Percentiles rank a stretch among this genome's conserved stretches.
Evolutionary conservation across 2,113 vertebrate species (phyloP).

Genomic region (Chloroceryle aenea): DNA sequence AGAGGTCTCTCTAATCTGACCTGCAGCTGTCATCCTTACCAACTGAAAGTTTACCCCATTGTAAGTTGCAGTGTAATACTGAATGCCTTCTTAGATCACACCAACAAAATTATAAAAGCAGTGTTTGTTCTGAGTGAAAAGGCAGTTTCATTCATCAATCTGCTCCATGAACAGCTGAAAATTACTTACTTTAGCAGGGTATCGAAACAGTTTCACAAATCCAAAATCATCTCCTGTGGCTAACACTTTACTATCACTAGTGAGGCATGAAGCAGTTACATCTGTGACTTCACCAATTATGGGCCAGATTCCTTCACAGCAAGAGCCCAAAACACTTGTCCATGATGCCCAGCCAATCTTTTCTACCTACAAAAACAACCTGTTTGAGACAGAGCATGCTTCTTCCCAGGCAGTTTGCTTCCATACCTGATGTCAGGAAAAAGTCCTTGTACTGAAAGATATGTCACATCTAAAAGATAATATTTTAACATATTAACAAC

Average conservation of each 20-base stretch:
- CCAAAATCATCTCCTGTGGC: slow-evolving; percentile 97
- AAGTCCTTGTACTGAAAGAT: not conserved
- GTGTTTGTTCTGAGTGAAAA: not conserved
- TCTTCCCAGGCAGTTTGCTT: not conserved
- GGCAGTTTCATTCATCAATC: not conserved
- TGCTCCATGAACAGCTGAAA: not conserved
- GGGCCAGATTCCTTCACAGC: slow-evolving; percentile 94
- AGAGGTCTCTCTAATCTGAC: not conserved
- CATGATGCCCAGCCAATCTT: slow-evolving; percentile 96
- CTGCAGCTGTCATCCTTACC: not conserved
- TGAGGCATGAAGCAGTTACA: slow-evolving; percentile 91
- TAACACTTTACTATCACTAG: slow-evolving; percentile 87
- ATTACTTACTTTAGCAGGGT: slow-evolving; percentile 90
- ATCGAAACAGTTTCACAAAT: slow-evolving; percentile 96
- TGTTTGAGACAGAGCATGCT: slow-evolving; percentile 17
- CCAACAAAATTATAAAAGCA: not conserved
- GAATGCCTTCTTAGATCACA: not conserved
- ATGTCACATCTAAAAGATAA: not conserved
- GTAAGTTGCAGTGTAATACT: not conserved
- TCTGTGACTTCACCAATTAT: slow-evolving; percentile 94
- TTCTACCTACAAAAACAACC: slow-evolving; percentile 84
- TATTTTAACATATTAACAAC: not conserved
- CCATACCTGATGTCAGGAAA: not conserved
- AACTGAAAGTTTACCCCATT: not conserved
- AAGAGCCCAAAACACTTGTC: slow-evolving; percentile 93